Evolutionary conservation across 2,797 vertebrate species (phyloP), one percentile per base, ranked within the genome.

Genomic region (Gila robusta): DNA sequence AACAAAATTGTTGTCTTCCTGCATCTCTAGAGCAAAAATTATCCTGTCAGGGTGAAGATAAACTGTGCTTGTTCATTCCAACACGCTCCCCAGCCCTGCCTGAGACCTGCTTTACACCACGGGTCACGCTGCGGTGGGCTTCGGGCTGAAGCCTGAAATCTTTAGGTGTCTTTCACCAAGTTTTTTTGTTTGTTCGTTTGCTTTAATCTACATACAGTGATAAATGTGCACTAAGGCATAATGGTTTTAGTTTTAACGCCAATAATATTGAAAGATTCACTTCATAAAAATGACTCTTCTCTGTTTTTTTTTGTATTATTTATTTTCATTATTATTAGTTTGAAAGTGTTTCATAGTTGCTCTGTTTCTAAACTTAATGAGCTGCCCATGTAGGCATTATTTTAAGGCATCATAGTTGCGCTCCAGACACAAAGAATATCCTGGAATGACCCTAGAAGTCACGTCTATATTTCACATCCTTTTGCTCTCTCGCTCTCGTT

Each of bases 1-100:
- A 94, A 92, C 95, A 94, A 97, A 98, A 97, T 97, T 96, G 96
- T 98, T 97, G 96, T 97, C 97, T 98, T 98, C 97, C 97, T 96
- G 96, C 94, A 96, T 93, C 93, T 94, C 94, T 81, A 91, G 89
- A 90, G 93, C 91, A 93, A 95, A 96, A 97, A 97, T 97, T 95
- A 96, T 91, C 92, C 96, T 90, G 59, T 97, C 94, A 95, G 92
- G 88, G 91, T 92, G 91, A 90, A 92, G 93, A 95, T 92, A 95
- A 93, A 93, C 83, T 37, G 93, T 94, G 14, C 95, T 96, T 94
- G 90, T 92, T 96, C 95, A 92, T 95, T 92, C 92, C 93, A 93
- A 91, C 94, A 93, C 92, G 79, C 91, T 91, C 92, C 83, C 80
- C 82, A n/a, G 54, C 28, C 76, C 54, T 62, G 35, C 69, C 21